Conservation (phyloP, 2,113 vertebrate genomes). For the Astur gentilis region DNA sequence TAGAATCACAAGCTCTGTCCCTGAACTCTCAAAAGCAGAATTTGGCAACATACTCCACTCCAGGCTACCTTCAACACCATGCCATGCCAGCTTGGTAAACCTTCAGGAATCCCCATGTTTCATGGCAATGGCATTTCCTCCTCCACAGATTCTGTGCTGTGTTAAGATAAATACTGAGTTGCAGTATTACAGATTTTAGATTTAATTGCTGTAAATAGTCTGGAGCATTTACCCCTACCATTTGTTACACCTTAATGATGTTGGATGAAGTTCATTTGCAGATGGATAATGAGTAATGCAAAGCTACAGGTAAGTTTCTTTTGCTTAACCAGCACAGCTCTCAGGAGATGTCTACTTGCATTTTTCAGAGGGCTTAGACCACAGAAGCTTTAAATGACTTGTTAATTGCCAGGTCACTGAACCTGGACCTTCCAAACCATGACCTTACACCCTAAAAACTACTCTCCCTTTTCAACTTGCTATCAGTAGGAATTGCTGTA, state of each 20-base stretch:
- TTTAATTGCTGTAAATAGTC: not conserved
- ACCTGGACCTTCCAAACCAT: not conserved
- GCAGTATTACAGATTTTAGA: not conserved
- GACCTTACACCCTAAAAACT: not conserved
- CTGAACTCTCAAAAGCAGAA: not conserved
- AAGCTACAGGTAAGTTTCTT: not conserved
- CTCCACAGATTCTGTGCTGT: not conserved
- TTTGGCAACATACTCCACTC: not conserved
- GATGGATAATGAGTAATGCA: not conserved
- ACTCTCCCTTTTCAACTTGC: not conserved
- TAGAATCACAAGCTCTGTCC: not conserved
- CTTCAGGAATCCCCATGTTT: not conserved
- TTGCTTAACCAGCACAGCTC: not conserved
- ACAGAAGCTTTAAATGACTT: not conserved
- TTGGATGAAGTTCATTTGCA: not conserved
- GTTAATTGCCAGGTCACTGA: not conserved
- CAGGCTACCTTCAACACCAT: not conserved
- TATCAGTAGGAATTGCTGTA: not conserved
- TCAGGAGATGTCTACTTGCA: not conserved
- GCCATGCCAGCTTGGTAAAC: accelerated
- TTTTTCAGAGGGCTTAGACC: not conserved
- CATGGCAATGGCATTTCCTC: not conserved
- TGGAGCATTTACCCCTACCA: not conserved
- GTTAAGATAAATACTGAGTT: not conserved
- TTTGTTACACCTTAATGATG: not conserved